Percentiles rank a stretch among this genome's conserved stretches.
phyloP scores from a whole-genome alignment of 2,888 invertebrate species.

The Drosophila flavopinicola region DNA sequence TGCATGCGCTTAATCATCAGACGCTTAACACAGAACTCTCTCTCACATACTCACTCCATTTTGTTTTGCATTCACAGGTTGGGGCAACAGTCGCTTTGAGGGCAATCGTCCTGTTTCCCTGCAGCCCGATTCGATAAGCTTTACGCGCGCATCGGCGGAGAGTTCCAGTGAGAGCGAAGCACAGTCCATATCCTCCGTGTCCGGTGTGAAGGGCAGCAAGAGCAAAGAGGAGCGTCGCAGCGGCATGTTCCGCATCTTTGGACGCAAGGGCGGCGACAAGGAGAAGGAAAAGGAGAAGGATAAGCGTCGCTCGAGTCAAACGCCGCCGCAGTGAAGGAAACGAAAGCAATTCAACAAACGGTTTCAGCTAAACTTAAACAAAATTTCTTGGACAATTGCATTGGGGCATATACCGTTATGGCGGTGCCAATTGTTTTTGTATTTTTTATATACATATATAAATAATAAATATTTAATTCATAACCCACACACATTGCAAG shows the following conservation, averaged over 20 bases:
- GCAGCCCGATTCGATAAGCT: constrained; percentile 81
- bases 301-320: constrained; percentile 82
- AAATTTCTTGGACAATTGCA: constrained; percentile 38
- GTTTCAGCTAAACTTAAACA: constrained; percentile 33
- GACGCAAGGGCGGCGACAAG: constrained; percentile 82
- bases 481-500: constrained; percentile 46
- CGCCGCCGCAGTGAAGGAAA: constrained; percentile 76
- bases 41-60: constrained; percentile 4
- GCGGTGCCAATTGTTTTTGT: constrained; percentile 62
- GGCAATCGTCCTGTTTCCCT: constrained; percentile 83
- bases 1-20: constrained; percentile 55
- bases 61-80: constrained; percentile 71
- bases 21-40: not conserved
- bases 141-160: constrained; percentile 83
- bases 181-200: constrained; percentile 84
- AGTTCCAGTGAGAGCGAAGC: constrained; percentile 85
- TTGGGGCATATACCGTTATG: constrained; percentile 18
- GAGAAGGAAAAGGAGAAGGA: constrained; percentile 81
- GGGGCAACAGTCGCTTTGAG: constrained; percentile 84
- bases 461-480: constrained; percentile 62
- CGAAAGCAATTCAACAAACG: constrained; percentile 5
- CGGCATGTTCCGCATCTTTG: constrained; percentile 84
- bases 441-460: constrained; percentile 69
- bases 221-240: constrained; percentile 83
- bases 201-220: constrained; percentile 83